A percentile compares a stretch with the other conserved stretches of the same genome.
phyloP scores from a whole-genome alignment of 92 coral and sea anemone species.

The Phenganax subtilis region DNA sequence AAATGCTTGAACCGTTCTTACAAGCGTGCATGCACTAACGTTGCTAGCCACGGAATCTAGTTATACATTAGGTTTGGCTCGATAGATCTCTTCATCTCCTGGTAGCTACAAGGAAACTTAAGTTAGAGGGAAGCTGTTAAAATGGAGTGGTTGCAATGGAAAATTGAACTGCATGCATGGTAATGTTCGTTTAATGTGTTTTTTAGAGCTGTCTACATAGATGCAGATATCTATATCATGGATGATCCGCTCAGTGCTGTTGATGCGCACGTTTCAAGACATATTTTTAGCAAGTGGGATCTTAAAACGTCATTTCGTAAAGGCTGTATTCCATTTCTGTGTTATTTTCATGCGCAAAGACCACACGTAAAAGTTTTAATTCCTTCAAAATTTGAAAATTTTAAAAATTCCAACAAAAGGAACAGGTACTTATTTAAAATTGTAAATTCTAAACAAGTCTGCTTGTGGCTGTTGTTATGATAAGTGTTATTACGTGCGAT shows the following conservation, averaged over 20 bases:
- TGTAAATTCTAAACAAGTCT: no score
- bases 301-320: neutral
- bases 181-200: neutral
- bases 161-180: neutral
- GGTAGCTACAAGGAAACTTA: neutral
- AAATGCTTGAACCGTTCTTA: no score
- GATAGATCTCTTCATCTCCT: neutral
- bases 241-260: constrained; percentile 42
- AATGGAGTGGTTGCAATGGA: neutral
- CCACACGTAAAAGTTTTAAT: neutral
- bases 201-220: constrained; percentile 26
- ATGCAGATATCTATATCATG: constrained; percentile 28
- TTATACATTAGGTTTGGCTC: no score
- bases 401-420: no score
- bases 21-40: no score
- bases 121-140: neutral
- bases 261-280: constrained; percentile 33
- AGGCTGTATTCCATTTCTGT: neutral
- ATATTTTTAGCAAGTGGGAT: constrained; percentile 35
- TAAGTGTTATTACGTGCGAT: no score
- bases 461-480: no score
- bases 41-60: no score
- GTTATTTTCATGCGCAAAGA: neutral
- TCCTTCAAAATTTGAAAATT: no score
- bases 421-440: no score